Evolutionary conservation across 2,888 invertebrate species (phyloP).

Genomic region (Melanchra persicariae): DNA sequence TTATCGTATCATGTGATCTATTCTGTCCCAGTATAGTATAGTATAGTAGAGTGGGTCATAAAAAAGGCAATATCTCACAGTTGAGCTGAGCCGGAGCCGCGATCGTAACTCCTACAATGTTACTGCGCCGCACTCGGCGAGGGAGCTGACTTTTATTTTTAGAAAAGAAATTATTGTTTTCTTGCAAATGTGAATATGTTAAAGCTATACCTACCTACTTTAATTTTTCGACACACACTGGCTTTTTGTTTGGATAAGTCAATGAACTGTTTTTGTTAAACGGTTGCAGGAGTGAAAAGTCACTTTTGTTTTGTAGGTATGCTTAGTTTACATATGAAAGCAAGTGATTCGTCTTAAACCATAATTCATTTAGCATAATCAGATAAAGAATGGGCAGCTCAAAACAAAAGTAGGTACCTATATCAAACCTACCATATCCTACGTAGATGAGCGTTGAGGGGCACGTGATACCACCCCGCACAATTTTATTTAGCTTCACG

Average conservation of each 20-base stretch:
- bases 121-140: constrained; percentile 84
- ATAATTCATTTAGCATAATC: not conserved
- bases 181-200: constrained; percentile 69
- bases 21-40: constrained; percentile 87
- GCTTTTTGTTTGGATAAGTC: constrained; percentile 32
- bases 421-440: constrained; percentile 15
- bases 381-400: constrained; percentile 1
- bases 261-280: constrained; percentile 38
- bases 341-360: not conserved
- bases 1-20: constrained; percentile 91
- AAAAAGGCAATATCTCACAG: constrained; percentile 91
- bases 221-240: constrained; percentile 38
- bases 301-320: not conserved
- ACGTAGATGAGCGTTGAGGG: constrained; percentile 36
- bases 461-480: constrained; percentile 43
- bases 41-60: constrained; percentile 90
- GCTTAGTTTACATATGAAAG: not conserved
- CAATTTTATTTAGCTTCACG: constrained; percentile 66
- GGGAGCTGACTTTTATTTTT: constrained; percentile 84
- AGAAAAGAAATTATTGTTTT: constrained; percentile 81
- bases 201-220: constrained; percentile 55
- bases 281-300: not conserved
- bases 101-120: constrained; percentile 90
- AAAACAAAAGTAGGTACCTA: constrained; percentile 1
- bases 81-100: constrained; percentile 87